Base-by-base conservation (phyloP, 2,888 invertebrate genomes). In the Charanyca ferruginea region DNA sequence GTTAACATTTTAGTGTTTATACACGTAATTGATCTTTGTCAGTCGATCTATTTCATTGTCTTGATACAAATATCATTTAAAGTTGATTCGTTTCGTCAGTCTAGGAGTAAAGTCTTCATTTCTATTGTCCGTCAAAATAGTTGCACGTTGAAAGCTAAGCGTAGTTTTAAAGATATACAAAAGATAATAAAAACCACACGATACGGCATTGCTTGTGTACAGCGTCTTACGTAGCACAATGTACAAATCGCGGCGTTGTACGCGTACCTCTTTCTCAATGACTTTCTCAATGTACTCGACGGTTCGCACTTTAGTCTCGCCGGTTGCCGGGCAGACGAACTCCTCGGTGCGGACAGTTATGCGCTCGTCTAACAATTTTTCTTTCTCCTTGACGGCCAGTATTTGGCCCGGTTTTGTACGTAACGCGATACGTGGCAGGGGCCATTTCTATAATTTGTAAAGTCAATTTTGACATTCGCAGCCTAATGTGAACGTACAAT, bases 271-370 rank as follows among this genome's bases (percentile, higher is more conserved):
- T 97, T 98, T 98, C 96, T 98, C 98, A 96, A 98, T 98, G 96
- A 98, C 97, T 97, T 98, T 98, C 97, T 98, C 98, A 95, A 98
- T 98, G 96, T 98, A 98, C 96, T 98, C 98, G 95, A 98, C 97
- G 87, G 98, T 98, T 96, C 98, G 97, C 91, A 98, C 97, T 96
- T 97, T 97, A 93, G 97, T 97, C 94, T 98, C 97, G 88, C 98
- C 98, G 85, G 98, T 98, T 85, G 96, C 95, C 86, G 98, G 98
- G 95, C 98, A 98, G 87, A 98, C 93, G 95, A 97, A 98, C 95
- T 98, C 98, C 96, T 98, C 98, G 78, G 98, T 98, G 93, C 98
- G 97, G 89, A 98, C 97, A 85, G 98, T 98, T 86, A 98, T 97
- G 94, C 97, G 98, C 96, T 98, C 98, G 93, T 98, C 97, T 93